A percentile compares a stretch with the other conserved stretches of the same genome.
phyloP scores from a whole-genome alignment of 2,888 invertebrate species.

The Drosophila heteroneura region DNA sequence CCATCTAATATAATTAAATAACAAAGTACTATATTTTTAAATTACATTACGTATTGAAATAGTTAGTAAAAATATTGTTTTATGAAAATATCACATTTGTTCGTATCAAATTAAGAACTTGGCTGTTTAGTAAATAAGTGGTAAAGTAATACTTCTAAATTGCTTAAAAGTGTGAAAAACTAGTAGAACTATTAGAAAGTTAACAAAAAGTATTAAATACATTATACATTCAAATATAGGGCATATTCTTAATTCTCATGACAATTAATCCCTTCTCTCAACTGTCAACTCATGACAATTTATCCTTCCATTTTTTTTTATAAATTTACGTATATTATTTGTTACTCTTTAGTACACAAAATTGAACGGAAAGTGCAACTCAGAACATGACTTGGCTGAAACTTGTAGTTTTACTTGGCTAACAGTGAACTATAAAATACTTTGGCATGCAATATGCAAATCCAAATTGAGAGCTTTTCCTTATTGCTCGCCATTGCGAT shows the following conservation, averaged over 20 bases:
- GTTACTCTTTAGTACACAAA: background rate
- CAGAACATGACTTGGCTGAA: constrained; percentile 13
- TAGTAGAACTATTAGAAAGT: background rate
- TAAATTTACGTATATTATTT: background rate
- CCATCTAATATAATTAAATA: background rate
- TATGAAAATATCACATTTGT: constrained; percentile 1
- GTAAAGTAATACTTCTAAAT: background rate
- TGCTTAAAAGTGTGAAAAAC: background rate
- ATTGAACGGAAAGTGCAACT: constrained; percentile 5
- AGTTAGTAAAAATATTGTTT: background rate
- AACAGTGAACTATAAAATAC: constrained; percentile 14
- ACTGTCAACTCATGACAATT: background rate
- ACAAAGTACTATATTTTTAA: background rate
- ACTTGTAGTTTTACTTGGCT: background rate
- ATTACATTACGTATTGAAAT: background rate
- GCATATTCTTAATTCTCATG: background rate
- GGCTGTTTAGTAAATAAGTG: background rate
- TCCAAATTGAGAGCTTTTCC: constrained; percentile 9
- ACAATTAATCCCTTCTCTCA: background rate
- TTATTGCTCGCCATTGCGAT: constrained; percentile 27
- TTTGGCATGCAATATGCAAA: constrained; percentile 47
- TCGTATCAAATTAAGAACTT: background rate
- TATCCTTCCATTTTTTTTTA: background rate
- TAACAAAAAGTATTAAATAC: background rate
- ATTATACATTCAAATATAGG: background rate